Evolutionary conservation across 1,140 invertebrate species (phyloP), one percentile per base, ranked within the genome.

Genomic region (Holotrichia oblita): DNA sequence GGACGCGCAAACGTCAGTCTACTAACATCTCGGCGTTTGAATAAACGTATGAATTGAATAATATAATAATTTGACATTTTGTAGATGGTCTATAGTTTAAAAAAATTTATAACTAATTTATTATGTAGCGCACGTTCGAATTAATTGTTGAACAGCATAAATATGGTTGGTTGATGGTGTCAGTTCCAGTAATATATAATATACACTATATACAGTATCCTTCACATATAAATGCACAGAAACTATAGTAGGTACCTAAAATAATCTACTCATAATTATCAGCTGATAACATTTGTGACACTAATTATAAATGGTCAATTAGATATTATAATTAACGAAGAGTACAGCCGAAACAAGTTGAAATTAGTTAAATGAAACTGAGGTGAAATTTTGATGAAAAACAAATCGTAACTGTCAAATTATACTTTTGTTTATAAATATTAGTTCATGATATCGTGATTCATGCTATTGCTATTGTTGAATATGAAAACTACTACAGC

Each of bases 61-160:
- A 48, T 12, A n/a, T 48, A 48, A 48, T 48, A 48, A 48, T 48
- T 48, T 48, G 44, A 48, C 42, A 48, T 48, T 48, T 48, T 48
- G 3, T 48, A 10, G 0, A 14, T 48, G 12, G 40, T 41, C 10
- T 41, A 4, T 41, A 41, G 40, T 41, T 6, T 6, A 41, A 41
- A 41, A n/a, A 41, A 41, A 41, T 6, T 6, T 10, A 48, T 48
- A 12, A 41, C n/a, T 0, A 2, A 48, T n/a, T 0, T 48, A 48
- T n/a, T 12, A 8, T 48, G 44, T n/a, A 48, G 44, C n/a, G 44
- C 44, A 48, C 4, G 12, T 3, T 8, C n/a, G 12, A 48, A 48
- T 14, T 12, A n/a, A 14, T 12, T 14, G n/a, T 48, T 14, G 3
- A n/a, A 8, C 3, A 2, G 12, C 12, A 10, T 12, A 42, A 12